Conservation (phyloP, 2,113 vertebrate genomes). For the Psephotus haematonotus region DNA sequence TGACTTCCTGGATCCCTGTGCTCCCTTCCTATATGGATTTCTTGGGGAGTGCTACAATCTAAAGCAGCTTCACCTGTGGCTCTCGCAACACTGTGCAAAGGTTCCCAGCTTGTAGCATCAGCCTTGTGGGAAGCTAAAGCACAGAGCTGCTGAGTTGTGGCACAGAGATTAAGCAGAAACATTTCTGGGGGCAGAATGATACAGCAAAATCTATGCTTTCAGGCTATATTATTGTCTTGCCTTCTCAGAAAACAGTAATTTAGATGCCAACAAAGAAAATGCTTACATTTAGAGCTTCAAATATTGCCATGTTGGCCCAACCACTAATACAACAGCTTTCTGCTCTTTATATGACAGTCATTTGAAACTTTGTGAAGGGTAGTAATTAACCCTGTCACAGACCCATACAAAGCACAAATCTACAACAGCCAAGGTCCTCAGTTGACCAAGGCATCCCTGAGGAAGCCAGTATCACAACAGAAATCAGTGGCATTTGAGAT, state of each 20-base stretch:
- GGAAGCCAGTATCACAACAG: not conserved
- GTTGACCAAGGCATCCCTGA: not conserved
- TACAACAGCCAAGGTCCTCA: not conserved
- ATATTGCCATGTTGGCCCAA: not conserved
- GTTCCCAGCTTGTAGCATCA: not conserved
- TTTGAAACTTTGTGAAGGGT: not conserved
- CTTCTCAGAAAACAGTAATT: not conserved
- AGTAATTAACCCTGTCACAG: not conserved
- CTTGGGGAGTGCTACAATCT: not conserved
- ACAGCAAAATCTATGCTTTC: not conserved
- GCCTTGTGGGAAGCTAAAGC: not conserved
- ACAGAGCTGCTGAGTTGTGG: not conserved
- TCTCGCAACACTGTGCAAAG: not conserved
- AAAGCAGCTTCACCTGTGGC: not conserved
- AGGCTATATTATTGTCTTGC: not conserved
- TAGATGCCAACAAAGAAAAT: not conserved
- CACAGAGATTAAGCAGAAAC: not conserved
- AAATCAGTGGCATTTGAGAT: not conserved
- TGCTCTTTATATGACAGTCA: not conserved
- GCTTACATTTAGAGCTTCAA: not conserved
- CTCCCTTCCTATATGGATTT: not conserved
- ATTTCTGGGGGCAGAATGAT: not conserved
- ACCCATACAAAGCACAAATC: not conserved
- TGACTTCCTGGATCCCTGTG: not conserved
- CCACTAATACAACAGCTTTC: not conserved